Evolutionary conservation across 2,113 vertebrate genomes (phyloP).

Genomic region (Pleuronectes platessa): DNA sequence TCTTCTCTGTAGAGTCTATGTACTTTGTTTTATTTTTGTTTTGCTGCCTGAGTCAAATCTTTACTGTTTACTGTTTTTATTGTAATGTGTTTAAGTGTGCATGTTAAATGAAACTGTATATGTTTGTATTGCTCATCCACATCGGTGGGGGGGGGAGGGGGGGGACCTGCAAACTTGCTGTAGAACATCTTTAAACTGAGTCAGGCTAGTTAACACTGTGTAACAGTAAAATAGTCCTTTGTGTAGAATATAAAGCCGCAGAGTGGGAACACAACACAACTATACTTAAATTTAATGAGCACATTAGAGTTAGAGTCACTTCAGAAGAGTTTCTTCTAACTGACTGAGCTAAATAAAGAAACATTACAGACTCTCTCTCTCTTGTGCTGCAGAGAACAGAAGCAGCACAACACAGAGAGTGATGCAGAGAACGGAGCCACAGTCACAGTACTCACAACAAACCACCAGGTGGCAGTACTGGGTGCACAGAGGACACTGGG

Average conservation of each 20-base stretch:
- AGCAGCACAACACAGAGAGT: slow-evolving; percentile 3
- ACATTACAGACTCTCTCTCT: background rate
- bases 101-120: too few species aligned
- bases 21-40: too few species aligned
- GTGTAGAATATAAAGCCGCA: slow-evolving; percentile 23
- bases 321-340: slow-evolving; percentile 20
- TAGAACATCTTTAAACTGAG: too few species aligned
- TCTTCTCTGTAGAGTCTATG: too few species aligned
- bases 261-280: slow-evolving; percentile 9
- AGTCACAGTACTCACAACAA: background rate
- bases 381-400: slow-evolving; percentile 23
- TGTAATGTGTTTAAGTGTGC: too few species aligned
- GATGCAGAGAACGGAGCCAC: background rate
- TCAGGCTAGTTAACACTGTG: background rate
- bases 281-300: slow-evolving; percentile 51
- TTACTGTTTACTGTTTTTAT: too few species aligned
- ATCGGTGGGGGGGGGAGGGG: too few species aligned
- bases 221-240: slow-evolving; percentile 37
- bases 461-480: slow-evolving; percentile 69
- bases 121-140: too few species aligned
- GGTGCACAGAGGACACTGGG: slow-evolving; percentile 12
- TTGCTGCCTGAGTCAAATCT: too few species aligned
- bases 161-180: too few species aligned
- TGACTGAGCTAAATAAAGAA: slow-evolving; percentile 10
- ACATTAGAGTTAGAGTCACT: slow-evolving; percentile 32